Evolutionary conservation across 2,888 invertebrate genomes (phyloP), one percentile per base, ranked within the genome.

Genomic region (Drosophila testacea): DNA sequence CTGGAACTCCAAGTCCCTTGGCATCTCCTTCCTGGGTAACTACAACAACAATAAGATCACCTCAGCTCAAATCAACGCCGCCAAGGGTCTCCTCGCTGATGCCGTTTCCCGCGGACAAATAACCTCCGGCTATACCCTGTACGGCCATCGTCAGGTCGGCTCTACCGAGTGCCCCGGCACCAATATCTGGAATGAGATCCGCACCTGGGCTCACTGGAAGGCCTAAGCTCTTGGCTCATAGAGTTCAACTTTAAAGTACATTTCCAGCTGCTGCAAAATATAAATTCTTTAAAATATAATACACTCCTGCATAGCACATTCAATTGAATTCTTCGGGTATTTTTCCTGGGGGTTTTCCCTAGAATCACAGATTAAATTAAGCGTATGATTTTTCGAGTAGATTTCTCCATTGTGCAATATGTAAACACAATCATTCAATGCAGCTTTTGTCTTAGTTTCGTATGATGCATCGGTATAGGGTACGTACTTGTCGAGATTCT

Each of bases 21-120:
- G 92, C 62, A 89, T 92, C 70, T 85, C 90, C 54, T 89, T 91
- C 77, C 88, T 92, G 60, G 91, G 91, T 57, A 89, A 90, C 73
- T 89, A 90, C 75, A 89, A 81, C 78, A 83, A 60, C 59, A 52
- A 83, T 42, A 77, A 55, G 6, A 69, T 90, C 1, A 88, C 84
- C 42, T 65, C 85, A 0, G 77, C 68, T 4, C 90, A 90, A 69
- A 81, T 90, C 54, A 38, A 56, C 2, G 79, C 82, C 11, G 88
- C 86, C 54, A 87, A 89, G 77, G 80, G 81, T 34, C 65, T 91
- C 51, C 69, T 91, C 4, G 44, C 83, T 10, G 83, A 83, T 41
- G 83, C 88, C 39, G 89, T 92, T 4, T 67, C 77, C 11, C 81
- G 84, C 46, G 89, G 85, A 1, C 88, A 90, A 60, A 77, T 92